Evolutionary conservation across 2,797 vertebrate genomes (phyloP).

Genomic region (Pipistrellus kuhlii): DNA sequence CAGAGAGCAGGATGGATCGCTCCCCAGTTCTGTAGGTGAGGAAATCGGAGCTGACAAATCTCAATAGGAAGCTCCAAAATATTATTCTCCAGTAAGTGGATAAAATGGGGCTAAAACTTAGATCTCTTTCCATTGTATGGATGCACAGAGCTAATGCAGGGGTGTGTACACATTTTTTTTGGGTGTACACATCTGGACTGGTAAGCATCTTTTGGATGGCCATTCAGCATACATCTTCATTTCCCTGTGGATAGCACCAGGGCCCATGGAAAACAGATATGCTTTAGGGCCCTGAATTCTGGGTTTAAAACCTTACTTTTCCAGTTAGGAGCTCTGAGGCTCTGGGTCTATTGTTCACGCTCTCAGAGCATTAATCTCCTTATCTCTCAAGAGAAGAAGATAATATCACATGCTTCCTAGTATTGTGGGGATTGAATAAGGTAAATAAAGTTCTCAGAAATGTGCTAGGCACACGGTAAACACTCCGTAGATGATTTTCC

Average conservation of each 20-base stretch:
- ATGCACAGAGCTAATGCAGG: background rate
- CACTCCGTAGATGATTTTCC: background rate
- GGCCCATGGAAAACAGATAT: background rate
- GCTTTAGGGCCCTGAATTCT: background rate
- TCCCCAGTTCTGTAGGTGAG: background rate
- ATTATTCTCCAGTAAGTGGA: background rate
- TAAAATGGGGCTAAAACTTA: background rate
- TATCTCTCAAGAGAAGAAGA: background rate
- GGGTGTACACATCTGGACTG: background rate
- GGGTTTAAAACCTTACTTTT: background rate
- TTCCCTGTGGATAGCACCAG: background rate
- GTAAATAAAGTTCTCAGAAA: background rate
- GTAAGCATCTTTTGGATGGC: background rate
- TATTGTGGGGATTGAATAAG: background rate
- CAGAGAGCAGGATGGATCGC: background rate
- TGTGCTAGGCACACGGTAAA: background rate
- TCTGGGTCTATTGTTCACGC: background rate
- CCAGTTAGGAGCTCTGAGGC: background rate
- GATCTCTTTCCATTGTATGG: background rate
- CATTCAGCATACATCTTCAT: accelerated
- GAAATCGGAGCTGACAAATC: background rate
- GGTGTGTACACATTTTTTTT: no score
- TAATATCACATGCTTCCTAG: background rate
- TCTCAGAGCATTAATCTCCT: background rate
- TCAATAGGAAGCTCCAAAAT: background rate